Conservation (phyloP, 2,888 invertebrate species). For the Melinopterus prodromus region DNA sequence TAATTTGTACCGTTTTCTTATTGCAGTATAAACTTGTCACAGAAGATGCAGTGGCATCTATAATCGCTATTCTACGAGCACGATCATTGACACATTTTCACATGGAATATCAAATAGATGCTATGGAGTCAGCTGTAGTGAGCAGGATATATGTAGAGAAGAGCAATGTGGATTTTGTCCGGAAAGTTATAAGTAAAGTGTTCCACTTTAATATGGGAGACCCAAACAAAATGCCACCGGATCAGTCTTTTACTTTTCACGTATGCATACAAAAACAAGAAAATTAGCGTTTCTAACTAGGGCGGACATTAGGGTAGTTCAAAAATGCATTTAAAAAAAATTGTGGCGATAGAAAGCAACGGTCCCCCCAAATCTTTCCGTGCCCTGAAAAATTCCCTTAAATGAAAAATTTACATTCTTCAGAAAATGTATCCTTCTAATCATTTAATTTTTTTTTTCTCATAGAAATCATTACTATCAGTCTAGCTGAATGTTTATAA, state of each 20-base stretch:
- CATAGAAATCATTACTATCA: too few species aligned
- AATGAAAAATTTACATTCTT: too few species aligned
- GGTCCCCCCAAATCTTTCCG: too few species aligned
- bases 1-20: background rate
- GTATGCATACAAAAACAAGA: background rate
- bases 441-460: too few species aligned
- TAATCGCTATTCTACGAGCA: background rate
- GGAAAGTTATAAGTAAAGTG: background rate
- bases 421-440: too few species aligned
- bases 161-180: background rate
- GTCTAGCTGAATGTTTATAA: too few species aligned
- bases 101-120: conserved; percentile 5
- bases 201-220: conserved; percentile 7
- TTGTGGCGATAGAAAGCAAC: too few species aligned
- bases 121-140: background rate
- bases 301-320: too few species aligned
- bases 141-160: conserved; percentile 13
- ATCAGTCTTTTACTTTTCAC: background rate
- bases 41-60: background rate
- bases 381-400: too few species aligned
- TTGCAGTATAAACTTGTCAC: conserved; percentile 12
- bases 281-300: background rate
- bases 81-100: conserved; percentile 16
- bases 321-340: too few species aligned
- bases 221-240: background rate